Evolutionary conservation across 2,113 vertebrate genomes (phyloP).

Genomic region (Willisornis vidua): DNA sequence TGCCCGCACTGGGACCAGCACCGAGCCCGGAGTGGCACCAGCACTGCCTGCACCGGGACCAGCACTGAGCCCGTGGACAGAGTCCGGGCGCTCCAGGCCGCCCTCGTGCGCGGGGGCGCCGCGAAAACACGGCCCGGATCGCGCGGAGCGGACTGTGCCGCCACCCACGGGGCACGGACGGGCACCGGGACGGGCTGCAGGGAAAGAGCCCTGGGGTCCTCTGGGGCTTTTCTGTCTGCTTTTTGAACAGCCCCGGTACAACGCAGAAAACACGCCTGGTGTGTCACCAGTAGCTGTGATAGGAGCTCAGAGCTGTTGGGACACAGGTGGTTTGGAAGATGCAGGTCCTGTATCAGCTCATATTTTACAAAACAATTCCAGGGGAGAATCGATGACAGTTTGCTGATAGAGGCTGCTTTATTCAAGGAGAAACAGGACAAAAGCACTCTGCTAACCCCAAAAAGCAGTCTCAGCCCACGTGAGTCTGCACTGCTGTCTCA

Average conservation of each 20-base stretch:
- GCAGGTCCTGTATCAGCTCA: accelerated
- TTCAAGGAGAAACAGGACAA: neutral
- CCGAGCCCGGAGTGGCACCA: too few species aligned
- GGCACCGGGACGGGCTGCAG: neutral
- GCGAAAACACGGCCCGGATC: conserved; percentile 70
- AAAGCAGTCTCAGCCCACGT: neutral
- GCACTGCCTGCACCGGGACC: neutral
- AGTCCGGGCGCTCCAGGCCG: conserved; percentile 44
- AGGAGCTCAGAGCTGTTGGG: neutral
- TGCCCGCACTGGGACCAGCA: too few species aligned
- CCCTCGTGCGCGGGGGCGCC: conserved; percentile 26
- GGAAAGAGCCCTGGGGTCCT: too few species aligned
- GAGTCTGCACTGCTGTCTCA: neutral
- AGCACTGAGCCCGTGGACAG: conserved; percentile 3
- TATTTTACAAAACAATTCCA: neutral
- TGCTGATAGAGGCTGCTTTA: neutral
- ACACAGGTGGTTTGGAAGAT: neutral
- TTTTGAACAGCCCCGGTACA: accelerated
- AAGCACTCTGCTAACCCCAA: neutral
- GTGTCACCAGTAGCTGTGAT: accelerated
- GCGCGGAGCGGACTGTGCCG: conserved; percentile 27
- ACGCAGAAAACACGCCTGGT: accelerated
- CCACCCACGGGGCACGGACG: neutral
- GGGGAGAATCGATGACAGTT: neutral
- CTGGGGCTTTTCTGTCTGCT: neutral